phyloP scores from a whole-genome alignment of 2,888 invertebrate species.

The Calliphora vomitoria region DNA sequence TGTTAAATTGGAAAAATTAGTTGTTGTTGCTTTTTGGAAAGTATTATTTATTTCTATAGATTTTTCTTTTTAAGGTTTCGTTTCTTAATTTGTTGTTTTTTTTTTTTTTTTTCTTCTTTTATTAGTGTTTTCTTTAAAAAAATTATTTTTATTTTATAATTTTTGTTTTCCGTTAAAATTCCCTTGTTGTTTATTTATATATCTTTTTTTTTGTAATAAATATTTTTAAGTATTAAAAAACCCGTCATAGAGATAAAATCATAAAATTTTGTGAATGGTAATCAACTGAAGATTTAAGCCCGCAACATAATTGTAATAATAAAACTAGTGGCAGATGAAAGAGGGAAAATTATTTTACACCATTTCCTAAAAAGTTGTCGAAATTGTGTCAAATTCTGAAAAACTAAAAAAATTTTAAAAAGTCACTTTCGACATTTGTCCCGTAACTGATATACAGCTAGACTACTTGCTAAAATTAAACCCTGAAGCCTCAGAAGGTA shows the following conservation, averaged over 20 bases:
- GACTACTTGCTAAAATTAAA: too few relatives aligned
- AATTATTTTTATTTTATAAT: conserved; percentile 34
- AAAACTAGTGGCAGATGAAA: not conserved
- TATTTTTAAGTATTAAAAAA: conserved; percentile 57
- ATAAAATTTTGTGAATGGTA: conserved; percentile 34
- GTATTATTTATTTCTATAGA: conserved; percentile 2
- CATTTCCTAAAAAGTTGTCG: not conserved
- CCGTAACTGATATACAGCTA: too few relatives aligned
- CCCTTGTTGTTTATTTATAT: conserved; percentile 64
- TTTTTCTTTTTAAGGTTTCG: not conserved
- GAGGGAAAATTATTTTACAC: not conserved
- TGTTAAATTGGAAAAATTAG: conserved; percentile 10
- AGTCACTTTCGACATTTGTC: too few relatives aligned
- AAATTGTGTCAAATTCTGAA: not conserved
- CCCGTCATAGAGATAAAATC: conserved; percentile 63
- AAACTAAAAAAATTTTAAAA: too few relatives aligned
- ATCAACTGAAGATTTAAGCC: conserved; percentile 37
- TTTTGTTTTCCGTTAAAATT: conserved; percentile 64
- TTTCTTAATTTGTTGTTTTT: conserved; percentile 18
- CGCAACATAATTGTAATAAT: conserved; percentile 42
- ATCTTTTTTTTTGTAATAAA: not conserved
- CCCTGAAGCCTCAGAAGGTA: too few relatives aligned
- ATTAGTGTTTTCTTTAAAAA: conserved; percentile 24
- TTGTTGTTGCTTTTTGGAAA: conserved; percentile 1
- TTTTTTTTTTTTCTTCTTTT: not conserved